Evolutionary conservation across 2,797 vertebrate species (phyloP), one percentile per base, ranked within the genome.

Genomic region (Melanitta fusca): DNA sequence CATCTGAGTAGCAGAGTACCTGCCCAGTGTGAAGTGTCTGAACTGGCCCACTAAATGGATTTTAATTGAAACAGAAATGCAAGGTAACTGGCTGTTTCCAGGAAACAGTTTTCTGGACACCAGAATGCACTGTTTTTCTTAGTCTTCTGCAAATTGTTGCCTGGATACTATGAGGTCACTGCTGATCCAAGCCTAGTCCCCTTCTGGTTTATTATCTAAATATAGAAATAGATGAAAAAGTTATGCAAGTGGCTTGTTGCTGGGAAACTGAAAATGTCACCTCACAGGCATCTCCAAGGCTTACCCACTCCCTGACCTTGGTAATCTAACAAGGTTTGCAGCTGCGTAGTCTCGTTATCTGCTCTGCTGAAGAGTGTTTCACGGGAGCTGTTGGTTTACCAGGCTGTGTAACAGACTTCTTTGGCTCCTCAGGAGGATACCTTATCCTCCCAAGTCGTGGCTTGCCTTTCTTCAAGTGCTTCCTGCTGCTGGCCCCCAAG

Each of bases 121-220:
- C 30, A 60, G 49, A 73, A 70, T 2, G 2, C 16, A 2, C 21
- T 57, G 0, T 61, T 89, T 94, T 78, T 41, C 83, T 79, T 14
- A 1, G 77, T 70, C 14, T 34, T 87, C 47, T 89, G 78, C 57
- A 91, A 39, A 43, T 62, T 0, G 82, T 95, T 95, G 91, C 92
- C 61, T 93, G 91, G 93, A 91, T 91, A 93, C 89, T 89, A 25
- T 93, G 85, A 96, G 95, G 96, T 96, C 80, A 65, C 18, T 5
- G 3, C 41, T 88, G 89, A 92, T 93, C 91, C 45, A 25, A 25
- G 56, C 34, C 60, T 72, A 8, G 8, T 88, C 82, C 56, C 51
- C 65, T 91, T 93, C 93, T 88, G 84, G 53, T 87, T 90, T 84
- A 69, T 82, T 82, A 53, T 87, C 85, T 90, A 95, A 94, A 94